Evolutionary conservation across 1,140 invertebrate species (phyloP).

Genomic region (Pemphigus obesinymphae): DNA sequence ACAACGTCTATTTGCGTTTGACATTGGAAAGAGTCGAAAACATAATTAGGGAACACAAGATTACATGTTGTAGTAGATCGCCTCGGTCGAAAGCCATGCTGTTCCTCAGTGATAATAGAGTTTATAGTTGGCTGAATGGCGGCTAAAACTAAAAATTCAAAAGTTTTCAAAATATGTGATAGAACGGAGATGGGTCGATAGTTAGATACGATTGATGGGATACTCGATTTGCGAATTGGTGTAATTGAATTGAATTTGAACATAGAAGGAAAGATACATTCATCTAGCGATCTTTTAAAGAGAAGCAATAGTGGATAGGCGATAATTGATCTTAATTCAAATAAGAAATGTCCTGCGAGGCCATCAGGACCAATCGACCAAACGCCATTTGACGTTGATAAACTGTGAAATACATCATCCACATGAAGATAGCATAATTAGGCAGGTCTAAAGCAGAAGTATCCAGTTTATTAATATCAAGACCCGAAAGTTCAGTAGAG

Average conservation of each 20-base stretch:
- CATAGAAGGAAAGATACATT: not conserved
- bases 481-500: not conserved
- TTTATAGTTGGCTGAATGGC: no score
- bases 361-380: not conserved
- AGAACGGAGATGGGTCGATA: not conserved
- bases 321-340: not conserved
- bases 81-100: no score
- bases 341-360: not conserved
- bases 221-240: not conserved
- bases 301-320: not conserved
- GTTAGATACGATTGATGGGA: not conserved
- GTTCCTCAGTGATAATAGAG: no score
- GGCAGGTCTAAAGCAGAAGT: not conserved
- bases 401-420: not conserved
- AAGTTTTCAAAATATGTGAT: not conserved
- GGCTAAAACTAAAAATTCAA: no score
- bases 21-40: no score
- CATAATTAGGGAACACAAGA: not conserved
- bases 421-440: not conserved
- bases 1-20: no score
- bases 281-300: not conserved
- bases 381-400: not conserved
- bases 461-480: not conserved
- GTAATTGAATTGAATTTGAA: not conserved
- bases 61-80: not conserved